Base-by-base conservation (phyloP, 2,113 vertebrate species). In the Lonchura striata region DNA sequence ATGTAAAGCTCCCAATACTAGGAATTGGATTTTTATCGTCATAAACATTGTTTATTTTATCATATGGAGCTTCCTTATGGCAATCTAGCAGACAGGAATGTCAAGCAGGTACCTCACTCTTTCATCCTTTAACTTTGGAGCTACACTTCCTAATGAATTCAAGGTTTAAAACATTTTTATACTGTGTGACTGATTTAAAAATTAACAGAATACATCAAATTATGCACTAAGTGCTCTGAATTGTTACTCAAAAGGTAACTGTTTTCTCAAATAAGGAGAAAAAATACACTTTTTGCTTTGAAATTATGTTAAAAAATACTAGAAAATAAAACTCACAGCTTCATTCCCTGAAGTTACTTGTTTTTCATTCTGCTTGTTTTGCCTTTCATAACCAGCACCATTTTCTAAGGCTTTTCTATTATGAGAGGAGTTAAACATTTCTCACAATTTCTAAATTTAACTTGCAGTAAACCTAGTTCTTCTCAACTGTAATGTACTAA, bases 111-210 rank as follows among this genome's bases (percentile, higher is more conserved):
- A 35, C 30, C 42, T 88, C 33, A 33, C 6, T 54, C 31, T 18
- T 94, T 80, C 47, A 78, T 52, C 56, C 64, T 88, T 91, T 74
- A 82, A 84, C 47, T 86, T 80, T 39, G 18, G 37, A 86, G 19
- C 46, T 61, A 12, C 7, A 13, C 37, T 76, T 74, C 19, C 9
- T 59, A 35, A 92, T 65, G 27, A 90, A 74, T 50, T 77, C 27
- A 63, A 47, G 71, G 81, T 93, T 86, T 74, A 85, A 90, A 37
- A 6, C 16, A 41, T 33, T 20, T 50, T 65, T 46, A 11, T 57
- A 35, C 35, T 47, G 31, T 22, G 27, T 76, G 53, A 80, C 63
- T 50, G 31, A 61, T 59, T 22, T 71, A 47, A 79, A 90, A 85
- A 68, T 41, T n/a, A 77, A 78, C 56, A 65, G 37, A 77, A 52